Evolutionary conservation across 2,888 invertebrate genomes (phyloP), one percentile per base, ranked within the genome.

Genomic region (Ommatoiulus sabulosus): DNA sequence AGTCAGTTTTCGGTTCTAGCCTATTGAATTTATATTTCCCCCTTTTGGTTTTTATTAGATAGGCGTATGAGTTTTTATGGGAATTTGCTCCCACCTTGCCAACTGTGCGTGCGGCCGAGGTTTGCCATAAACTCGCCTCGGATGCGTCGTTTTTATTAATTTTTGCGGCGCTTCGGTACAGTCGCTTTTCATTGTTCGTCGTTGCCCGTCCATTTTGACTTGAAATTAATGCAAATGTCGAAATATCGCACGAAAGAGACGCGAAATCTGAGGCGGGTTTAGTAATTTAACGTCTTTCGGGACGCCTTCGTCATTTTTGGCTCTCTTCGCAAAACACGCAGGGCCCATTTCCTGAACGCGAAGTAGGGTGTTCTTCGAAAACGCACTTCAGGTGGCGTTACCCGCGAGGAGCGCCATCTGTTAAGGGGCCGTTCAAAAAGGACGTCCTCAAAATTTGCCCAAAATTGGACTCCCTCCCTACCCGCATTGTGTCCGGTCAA

Each of bases 21-120:
- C 72, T 72, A 72, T 72, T 72, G 24, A 72, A 72, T 72, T 72
- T 72, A 7, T 72, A 63, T 63, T 63, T 72, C 72, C 63, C 24
- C 72, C 24, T 72, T 72, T 72, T 72, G 72, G 24, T 24, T 72
- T 72, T 72, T 72, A 72, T 72, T 72, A 72, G 72, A n/a, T 72
- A 24, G 24, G 20, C 20, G 72, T 72, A 24, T 24, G 72, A 72
- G 72, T 72, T 72, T 72, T 72, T 72, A 72, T 72, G 72, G 72
- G 72, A 72, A 24, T 72, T 20, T 72, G 52, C 52, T 63, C 63
- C 63, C n/a, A 63, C n/a, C 63, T 63, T 63, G 63, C 63, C 17
- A 63, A 17, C 52, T 15, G 4, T 52, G 52, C 52, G 52, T 52
- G 52, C 52, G 3, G 52, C 10, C 8, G 52, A 52, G 52, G 52